Evolutionary conservation across 2,113 vertebrate species (phyloP).

Genomic region (Cyprinodon variegatus): DNA sequence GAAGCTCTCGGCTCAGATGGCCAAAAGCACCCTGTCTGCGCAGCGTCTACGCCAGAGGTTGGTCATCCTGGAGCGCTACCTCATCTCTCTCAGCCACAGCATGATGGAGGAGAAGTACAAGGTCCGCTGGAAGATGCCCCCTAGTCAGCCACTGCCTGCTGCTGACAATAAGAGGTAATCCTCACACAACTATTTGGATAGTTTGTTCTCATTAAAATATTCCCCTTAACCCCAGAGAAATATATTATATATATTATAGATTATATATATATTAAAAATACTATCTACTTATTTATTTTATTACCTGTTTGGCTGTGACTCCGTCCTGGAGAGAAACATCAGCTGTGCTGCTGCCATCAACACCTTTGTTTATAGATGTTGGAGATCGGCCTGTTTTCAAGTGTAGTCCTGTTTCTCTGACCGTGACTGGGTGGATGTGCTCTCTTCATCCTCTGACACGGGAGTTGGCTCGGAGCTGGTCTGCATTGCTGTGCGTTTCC

Average conservation of each 20-base stretch:
- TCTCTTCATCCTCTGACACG: too few species aligned
- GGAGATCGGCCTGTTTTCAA: too few species aligned
- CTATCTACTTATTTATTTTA: too few species aligned
- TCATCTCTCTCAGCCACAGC: conserved; percentile 94
- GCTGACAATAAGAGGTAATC: conserved; percentile 93
- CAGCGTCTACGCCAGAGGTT: conserved; percentile 92
- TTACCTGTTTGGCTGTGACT: too few species aligned
- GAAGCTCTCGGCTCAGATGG: conserved; percentile 86
- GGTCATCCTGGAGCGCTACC: conserved; percentile 94
- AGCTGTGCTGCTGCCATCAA: too few species aligned
- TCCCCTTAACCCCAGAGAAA: neutral
- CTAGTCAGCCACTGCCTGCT: conserved; percentile 82
- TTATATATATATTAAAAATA: neutral
- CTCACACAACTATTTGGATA: neutral
- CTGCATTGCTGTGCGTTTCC: too few species aligned
- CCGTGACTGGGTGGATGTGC: too few species aligned
- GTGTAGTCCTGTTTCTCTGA: too few species aligned
- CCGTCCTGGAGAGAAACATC: too few species aligned
- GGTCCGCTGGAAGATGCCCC: conserved; percentile 89
- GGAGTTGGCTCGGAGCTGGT: too few species aligned
- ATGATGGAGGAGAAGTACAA: conserved; percentile 93
- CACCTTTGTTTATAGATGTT: too few species aligned
- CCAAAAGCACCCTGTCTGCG: conserved; percentile 92
- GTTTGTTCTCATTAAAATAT: neutral
- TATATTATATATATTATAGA: neutral